Evolutionary conservation across 2,888 invertebrate species (phyloP), one percentile per base, ranked within the genome.

Genomic region (Xestobium rufovillosum): DNA sequence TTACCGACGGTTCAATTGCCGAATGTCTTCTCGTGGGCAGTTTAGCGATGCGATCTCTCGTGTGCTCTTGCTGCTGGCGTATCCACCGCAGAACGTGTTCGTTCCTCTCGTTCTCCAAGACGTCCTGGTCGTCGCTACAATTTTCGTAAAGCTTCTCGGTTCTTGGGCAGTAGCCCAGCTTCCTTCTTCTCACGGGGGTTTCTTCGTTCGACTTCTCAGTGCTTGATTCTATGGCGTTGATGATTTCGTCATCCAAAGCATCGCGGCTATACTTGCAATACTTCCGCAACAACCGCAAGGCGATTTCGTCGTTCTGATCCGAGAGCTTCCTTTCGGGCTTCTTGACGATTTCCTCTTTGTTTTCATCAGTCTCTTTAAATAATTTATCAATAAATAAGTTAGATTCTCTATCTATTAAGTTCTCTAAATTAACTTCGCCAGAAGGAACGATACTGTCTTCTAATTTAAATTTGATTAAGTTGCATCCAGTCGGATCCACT

Each of bases 351-450:
- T 10, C 11, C 23, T 37, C 36, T 27, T 45, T 42, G 26, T 40
- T 42, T 34, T 53, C 53, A 45, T 56, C 53, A 47, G 52, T 50
- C 54, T 59, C 57, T 42, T 47, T 39, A 38, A 63, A 61, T 60
- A 62, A 59, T 57, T 63, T 63, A 61, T 59, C 53, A 59, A 61
- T 63, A 62, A 63, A 61, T 62, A 63, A 53, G 56, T 60, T 59
- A 45, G 48, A 44, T 44, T 49, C 43, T 34, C 53, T 57, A 51
- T 57, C 51, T 50, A 57, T 40, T n/a, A n/a, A n/a, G n/a, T n/a
- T 49, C 47, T 51, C 48, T 48, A 46, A 36, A 45, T 40, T 46
- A 36, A 41, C 26, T 38, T 26, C 36, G n/a, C n/a, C n/a, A 31
- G 52, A 8, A 19, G 23, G 23, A 19, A 19, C 23, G 6, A 8